Evolutionary conservation across 2,797 vertebrate species (phyloP).

Genomic region (Acropternis orthonyx): DNA sequence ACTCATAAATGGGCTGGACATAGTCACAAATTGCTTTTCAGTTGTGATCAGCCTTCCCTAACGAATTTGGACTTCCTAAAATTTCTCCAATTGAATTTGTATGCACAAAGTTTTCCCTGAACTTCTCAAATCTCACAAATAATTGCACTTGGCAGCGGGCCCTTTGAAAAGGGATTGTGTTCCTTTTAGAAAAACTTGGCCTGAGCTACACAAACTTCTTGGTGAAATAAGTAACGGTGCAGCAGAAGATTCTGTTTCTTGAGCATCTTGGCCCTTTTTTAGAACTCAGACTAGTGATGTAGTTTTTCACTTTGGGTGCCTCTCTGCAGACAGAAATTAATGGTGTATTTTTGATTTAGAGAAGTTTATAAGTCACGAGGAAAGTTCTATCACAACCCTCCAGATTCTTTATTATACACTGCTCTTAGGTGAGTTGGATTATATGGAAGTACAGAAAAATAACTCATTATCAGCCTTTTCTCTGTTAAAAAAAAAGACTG

Average conservation of each 20-base stretch:
- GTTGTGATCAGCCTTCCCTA: constrained; percentile 50
- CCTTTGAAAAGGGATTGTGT: constrained; percentile 79
- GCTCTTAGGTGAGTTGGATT: background rate
- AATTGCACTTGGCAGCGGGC: constrained; percentile 74
- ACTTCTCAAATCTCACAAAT: constrained; percentile 65
- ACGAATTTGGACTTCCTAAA: constrained; percentile 58
- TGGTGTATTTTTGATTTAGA: background rate
- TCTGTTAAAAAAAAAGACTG: background rate
- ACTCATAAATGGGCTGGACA: constrained; percentile 37
- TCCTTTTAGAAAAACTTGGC: constrained; percentile 75
- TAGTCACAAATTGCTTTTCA: constrained; percentile 70
- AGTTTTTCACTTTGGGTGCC: background rate
- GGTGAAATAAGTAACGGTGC: constrained; percentile 74
- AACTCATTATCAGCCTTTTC: background rate
- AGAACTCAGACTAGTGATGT: background rate
- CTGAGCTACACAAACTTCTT: constrained; percentile 75
- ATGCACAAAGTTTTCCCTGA: constrained; percentile 55
- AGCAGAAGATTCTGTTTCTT: constrained; percentile 77
- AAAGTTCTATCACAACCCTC: background rate
- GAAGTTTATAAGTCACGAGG: background rate
- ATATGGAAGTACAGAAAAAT: background rate
- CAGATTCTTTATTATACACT: background rate
- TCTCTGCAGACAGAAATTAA: background rate
- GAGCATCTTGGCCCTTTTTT: constrained; percentile 65
- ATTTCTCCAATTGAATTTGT: constrained; percentile 49